Base-by-base conservation (phyloP, 2,797 vertebrate genomes). In the Peromyscus aztecus region DNA sequence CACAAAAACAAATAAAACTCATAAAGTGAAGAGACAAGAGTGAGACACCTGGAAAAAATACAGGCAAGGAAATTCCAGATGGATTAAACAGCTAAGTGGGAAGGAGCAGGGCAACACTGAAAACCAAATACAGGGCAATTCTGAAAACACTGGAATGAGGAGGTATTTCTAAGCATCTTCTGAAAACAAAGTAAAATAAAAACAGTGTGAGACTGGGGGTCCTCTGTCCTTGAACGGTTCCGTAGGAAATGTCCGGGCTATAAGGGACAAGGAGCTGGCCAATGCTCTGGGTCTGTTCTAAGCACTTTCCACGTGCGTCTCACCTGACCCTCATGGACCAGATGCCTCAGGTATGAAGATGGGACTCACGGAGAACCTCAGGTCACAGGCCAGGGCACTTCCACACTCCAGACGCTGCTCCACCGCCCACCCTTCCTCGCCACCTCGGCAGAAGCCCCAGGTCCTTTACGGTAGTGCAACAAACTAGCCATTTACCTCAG, bases 1-100 rank as follows among this genome's bases (percentile, higher is more conserved):
- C 31, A 63, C 29, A 94, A 83, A 82, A 90, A 90, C 52, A 86
- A 81, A 95, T 40, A 95, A 63, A 82, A 80, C 77, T 63, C 69
- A 52, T 46, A 14, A 84, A 67, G 83, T 63, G 40, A 88, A 77
- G 1, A 94, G 89, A 31, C 88, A 84, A 89, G n/a, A 86, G 63
- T 75, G 24, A 91, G 83, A 94, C 65, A 90, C 21, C 52, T 87
- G 87, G 73, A 87, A 89, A 89, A 95, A 93, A 86, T 57, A 93
- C 3, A 63, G 29, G 86, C 78, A 91, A 92, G 92, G 37, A 90
- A 92, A 94, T 85, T 78, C 88, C 94, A 95, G 85, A 92, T 78
- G 88, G 52, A 96, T 89, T 81, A 84, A 83, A 91, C 14, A 67
- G 49, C 84, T 63, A 69, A 90, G n/a, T 6, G 49, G n/a, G 52